Percentiles rank a stretch among this genome's conserved stretches.
Conservation (phyloP, 1,140 invertebrate species). For the Neotoxoptera formosana region DNA sequence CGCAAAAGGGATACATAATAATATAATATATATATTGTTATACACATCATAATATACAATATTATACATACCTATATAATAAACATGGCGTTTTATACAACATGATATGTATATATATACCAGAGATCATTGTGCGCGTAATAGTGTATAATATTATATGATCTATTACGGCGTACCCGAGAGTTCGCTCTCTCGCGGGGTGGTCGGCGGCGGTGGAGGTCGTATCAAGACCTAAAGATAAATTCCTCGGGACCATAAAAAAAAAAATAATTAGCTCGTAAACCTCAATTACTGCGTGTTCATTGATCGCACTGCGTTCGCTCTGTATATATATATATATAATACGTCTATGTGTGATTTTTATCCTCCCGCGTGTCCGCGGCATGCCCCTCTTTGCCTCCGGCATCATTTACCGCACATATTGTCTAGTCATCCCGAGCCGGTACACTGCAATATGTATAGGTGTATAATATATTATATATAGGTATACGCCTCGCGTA, state of each 20-base stretch:
- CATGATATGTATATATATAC: background rate
- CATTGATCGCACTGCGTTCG: constrained; percentile 27
- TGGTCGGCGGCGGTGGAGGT: background rate
- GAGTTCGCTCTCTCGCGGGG: background rate
- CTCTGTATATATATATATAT: background rate
- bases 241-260: constrained; percentile 17
- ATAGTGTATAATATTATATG: background rate
- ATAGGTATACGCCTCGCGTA: background rate
- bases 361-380: background rate
- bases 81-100: background rate
- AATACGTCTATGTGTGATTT: constrained; percentile 14
- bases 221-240: constrained; percentile 16
- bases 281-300: constrained; percentile 38
- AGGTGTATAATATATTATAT: background rate
- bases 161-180: background rate
- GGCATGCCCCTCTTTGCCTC: background rate
- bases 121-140: background rate
- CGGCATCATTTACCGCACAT: constrained; percentile 33
- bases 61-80: too few species aligned
- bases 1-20: background rate
- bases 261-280: constrained; percentile 47
- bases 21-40: background rate
- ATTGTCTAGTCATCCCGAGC: constrained; percentile 51
- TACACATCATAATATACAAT: background rate
- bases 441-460: background rate